Evolutionary conservation across 2,888 invertebrate species (phyloP).

Genomic region (Euplexia lucipara): DNA sequence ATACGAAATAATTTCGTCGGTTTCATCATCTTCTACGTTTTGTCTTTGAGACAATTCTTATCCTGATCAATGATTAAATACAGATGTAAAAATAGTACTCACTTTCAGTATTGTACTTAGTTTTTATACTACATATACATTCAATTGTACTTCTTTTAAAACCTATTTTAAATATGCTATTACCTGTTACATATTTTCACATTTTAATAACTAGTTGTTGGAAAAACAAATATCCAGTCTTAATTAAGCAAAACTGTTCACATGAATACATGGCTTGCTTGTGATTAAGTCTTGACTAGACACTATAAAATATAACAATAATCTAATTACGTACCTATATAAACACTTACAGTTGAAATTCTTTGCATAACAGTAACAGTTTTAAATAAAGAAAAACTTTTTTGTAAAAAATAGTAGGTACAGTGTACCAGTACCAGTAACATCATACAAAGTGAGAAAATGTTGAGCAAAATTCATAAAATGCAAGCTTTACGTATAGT

Average conservation of each 20-base stretch:
- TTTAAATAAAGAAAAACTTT: slow-evolving; percentile 44
- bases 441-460: slow-evolving; percentile 25
- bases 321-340: slow-evolving; percentile 45
- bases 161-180: slow-evolving; percentile 15
- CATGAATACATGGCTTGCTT: slow-evolving; percentile 45
- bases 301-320: slow-evolving; percentile 51
- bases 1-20: slow-evolving; percentile 4
- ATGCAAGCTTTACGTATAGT: slow-evolving; percentile 36
- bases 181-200: slow-evolving; percentile 23
- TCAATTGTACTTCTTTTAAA: slow-evolving; percentile 42
- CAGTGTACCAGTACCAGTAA: slow-evolving; percentile 17
- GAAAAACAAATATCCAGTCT: slow-evolving; percentile 58
- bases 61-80: neutral
- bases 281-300: slow-evolving; percentile 62
- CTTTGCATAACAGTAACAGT: slow-evolving; percentile 48
- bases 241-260: slow-evolving; percentile 51
- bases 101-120: slow-evolving; percentile 26
- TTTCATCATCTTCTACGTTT: neutral
- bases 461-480: slow-evolving; percentile 40
- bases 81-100: neutral
- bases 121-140: slow-evolving; percentile 25
- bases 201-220: slow-evolving; percentile 38
- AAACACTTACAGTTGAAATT: slow-evolving; percentile 54
- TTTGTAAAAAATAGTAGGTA: slow-evolving; percentile 17
- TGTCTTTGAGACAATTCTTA: slow-evolving; percentile 11